Percentiles rank a stretch among this genome's conserved stretches.
phyloP scores from a whole-genome alignment of 2,113 vertebrate species.

The Miniopterus natalensis region DNA sequence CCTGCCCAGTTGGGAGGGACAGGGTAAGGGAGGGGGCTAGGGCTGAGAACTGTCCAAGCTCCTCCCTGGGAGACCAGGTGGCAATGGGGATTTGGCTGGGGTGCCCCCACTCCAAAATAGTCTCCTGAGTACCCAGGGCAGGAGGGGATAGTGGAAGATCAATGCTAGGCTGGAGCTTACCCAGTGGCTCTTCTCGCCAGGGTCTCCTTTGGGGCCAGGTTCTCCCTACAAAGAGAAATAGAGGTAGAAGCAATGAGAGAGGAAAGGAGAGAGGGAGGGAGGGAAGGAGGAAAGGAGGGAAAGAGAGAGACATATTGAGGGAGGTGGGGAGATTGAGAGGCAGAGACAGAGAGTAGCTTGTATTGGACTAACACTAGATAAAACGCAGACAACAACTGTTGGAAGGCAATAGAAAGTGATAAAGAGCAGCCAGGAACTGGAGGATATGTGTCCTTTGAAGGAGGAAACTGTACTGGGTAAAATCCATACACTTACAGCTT shows the following conservation, averaged over 20 bases:
- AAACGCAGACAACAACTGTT: neutral
- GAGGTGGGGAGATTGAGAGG: neutral
- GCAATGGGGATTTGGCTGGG: neutral
- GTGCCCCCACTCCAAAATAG: neutral
- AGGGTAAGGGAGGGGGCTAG: neutral
- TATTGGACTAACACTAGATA: neutral
- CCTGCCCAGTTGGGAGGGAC: neutral
- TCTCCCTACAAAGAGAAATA: constrained; percentile 90
- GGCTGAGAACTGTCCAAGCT: neutral
- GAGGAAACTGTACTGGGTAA: neutral
- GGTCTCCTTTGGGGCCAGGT: constrained; percentile 93
- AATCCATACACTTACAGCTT: neutral
- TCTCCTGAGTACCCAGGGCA: constrained; percentile 17
- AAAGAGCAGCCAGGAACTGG: neutral
- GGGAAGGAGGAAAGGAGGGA: neutral
- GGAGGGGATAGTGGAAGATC: neutral
- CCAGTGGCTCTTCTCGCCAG: constrained; percentile 95
- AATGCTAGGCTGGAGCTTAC: constrained; percentile 88
- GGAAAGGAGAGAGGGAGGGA: neutral
- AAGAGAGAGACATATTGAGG: neutral
- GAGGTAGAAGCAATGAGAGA: neutral
- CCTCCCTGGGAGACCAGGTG: neutral
- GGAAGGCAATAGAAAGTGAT: neutral
- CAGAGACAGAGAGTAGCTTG: neutral
- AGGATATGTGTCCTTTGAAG: neutral